Conservation (phyloP, 2,888 invertebrate species). For the Papilio demoleus region DNA sequence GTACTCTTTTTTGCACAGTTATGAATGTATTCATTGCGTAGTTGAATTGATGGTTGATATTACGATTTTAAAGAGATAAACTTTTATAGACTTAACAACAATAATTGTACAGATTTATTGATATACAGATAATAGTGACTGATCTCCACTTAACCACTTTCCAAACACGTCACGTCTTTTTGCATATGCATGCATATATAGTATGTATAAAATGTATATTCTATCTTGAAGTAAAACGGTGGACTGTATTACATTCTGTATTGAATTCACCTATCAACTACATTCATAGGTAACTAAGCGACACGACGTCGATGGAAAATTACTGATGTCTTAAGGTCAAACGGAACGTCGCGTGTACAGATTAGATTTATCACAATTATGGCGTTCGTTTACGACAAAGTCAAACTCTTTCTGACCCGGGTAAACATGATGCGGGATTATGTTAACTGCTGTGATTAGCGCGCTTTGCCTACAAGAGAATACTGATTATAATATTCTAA, state of each 20-base stretch:
- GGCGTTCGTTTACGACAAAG: conserved; percentile 45
- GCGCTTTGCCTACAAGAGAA: neutral
- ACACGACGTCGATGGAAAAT: conserved; percentile 54
- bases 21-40: no score
- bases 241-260: conserved; percentile 16
- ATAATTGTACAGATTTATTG: neutral
- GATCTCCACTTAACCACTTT: neutral
- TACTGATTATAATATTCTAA: neutral
- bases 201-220: neutral
- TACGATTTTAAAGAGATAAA: no score
- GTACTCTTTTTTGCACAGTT: no score
- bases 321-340: conserved; percentile 56
- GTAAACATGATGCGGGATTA: conserved; percentile 12
- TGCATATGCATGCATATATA: neutral
- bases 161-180: neutral
- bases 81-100: no score
- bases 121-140: neutral
- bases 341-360: conserved; percentile 53
- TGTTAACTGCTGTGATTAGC: neutral
- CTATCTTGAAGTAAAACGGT: neutral
- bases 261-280: conserved; percentile 41
- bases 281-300: conserved; percentile 45
- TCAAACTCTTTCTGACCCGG: conserved; percentile 27
- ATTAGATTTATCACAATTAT: conserved; percentile 57
- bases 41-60: no score